Conservation (phyloP, 2,797 vertebrate species). For the Danio aesculapii region DNA sequence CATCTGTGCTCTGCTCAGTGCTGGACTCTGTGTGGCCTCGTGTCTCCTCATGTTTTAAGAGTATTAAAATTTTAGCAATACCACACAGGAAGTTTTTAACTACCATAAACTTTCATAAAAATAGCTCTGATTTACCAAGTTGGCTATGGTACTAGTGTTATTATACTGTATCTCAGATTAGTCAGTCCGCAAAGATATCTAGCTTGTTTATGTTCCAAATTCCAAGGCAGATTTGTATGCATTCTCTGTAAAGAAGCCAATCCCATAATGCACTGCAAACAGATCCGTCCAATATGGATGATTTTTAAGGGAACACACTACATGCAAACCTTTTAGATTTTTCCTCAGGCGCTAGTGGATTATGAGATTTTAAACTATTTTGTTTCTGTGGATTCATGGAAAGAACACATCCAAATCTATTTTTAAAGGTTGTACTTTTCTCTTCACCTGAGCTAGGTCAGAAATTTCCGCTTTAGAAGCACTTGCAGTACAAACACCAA, state of each 20-base stretch:
- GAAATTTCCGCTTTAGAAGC: too few species aligned
- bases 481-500: background rate
- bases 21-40: constrained; percentile 10
- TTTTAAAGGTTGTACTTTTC: background rate
- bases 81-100: background rate
- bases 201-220: background rate
- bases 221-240: background rate
- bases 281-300: background rate
- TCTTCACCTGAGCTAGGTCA: background rate
- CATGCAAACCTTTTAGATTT: background rate
- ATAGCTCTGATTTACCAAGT: background rate
- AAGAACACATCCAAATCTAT: background rate
- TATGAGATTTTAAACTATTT: background rate
- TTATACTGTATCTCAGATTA: too few species aligned
- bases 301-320: background rate
- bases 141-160: too few species aligned
- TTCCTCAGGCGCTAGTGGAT: background rate
- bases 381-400: background rate
- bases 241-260: background rate
- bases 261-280: background rate
- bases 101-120: background rate
- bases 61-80: constrained; percentile 4
- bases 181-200: too few species aligned
- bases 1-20: constrained; percentile 41
- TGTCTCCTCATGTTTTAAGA: background rate